Percentiles rank a stretch among this genome's conserved stretches.
Evolutionary conservation across 1,140 invertebrate species (phyloP).

Genomic region (Harpegnathos saltator): DNA sequence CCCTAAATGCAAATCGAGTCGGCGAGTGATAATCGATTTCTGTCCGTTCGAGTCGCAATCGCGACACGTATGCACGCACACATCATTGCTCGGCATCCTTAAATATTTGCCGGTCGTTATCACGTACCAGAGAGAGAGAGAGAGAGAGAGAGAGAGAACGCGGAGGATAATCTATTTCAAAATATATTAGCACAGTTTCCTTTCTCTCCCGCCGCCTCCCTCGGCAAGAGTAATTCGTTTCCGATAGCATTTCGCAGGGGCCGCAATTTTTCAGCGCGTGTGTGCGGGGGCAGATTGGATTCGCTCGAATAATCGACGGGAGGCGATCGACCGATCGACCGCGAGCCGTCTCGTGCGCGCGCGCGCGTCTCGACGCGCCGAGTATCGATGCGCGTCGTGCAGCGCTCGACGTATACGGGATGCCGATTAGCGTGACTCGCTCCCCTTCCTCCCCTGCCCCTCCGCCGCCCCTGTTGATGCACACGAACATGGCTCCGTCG

Average conservation of each 20-base stretch:
- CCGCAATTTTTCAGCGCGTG: constrained; percentile 24
- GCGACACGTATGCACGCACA: too few relatives aligned
- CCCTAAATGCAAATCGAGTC: too few relatives aligned
- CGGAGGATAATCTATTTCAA: background rate
- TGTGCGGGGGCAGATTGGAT: constrained; percentile 22
- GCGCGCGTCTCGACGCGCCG: constrained; percentile 15
- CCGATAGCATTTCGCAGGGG: constrained; percentile 18
- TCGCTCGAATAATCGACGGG: constrained; percentile 35
- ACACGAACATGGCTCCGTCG: constrained; percentile 50
- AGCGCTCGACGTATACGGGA: constrained; percentile 20
- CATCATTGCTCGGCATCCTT: background rate
- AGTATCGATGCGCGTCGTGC: constrained; percentile 69
- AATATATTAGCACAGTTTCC: constrained; percentile 18
- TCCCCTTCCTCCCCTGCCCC: too few relatives aligned
- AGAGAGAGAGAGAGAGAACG: too few relatives aligned
- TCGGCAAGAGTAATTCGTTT: constrained; percentile 7
- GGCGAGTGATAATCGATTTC: too few relatives aligned
- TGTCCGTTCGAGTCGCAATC: too few relatives aligned
- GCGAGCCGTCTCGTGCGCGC: constrained; percentile 9
- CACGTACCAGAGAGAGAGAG: background rate
- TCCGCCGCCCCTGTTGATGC: constrained; percentile 62
- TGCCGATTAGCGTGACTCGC: constrained; percentile 57
- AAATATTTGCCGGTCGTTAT: background rate
- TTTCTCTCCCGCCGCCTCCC: too few relatives aligned
- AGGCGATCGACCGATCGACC: constrained; percentile 40